These are phyloP conservation scores for Cyanoramphus novaezelandiae DNA, from an alignment of 2,113 vertebrate species.

Conservation along the genomic window DNA sequence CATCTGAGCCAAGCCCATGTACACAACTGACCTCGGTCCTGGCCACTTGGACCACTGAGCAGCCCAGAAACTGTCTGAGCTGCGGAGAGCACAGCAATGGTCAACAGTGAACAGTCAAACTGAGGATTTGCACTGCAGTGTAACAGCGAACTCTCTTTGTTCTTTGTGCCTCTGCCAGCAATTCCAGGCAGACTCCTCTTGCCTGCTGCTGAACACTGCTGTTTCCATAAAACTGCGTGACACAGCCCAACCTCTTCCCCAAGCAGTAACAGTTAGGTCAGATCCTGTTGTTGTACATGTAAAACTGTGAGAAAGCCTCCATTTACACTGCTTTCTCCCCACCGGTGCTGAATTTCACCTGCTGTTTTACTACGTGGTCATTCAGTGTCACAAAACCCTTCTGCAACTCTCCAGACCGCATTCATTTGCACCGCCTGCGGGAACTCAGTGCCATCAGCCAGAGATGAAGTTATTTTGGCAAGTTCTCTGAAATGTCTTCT, in stretches of 20 bases:
- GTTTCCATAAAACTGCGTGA: neutral
- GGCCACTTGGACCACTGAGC: neutral
- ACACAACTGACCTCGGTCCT: rapidly evolving
- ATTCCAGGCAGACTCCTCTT: neutral
- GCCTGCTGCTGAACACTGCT: neutral
- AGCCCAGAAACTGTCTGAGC: neutral
- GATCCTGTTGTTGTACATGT: neutral
- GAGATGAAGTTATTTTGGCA: slow-evolving; percentile 39
- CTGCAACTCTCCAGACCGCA: neutral
- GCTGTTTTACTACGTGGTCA: neutral
- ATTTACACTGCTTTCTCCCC: neutral
- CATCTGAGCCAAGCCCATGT: neutral
- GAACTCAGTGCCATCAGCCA: neutral
- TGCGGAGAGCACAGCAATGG: rapidly evolving
- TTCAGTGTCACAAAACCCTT: neutral
- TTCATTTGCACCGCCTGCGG: neutral
- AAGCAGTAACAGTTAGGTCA: neutral
- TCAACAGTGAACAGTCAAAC: neutral
- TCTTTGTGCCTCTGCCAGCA: neutral
- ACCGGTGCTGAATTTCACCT: neutral
- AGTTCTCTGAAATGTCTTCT: neutral
- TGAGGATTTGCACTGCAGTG: neutral
- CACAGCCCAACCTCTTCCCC: neutral
- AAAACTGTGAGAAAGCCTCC: neutral
- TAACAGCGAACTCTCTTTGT: neutral